phyloP scores from a whole-genome alignment of 2,888 invertebrate species.

The Rhamnusium bicolor region DNA sequence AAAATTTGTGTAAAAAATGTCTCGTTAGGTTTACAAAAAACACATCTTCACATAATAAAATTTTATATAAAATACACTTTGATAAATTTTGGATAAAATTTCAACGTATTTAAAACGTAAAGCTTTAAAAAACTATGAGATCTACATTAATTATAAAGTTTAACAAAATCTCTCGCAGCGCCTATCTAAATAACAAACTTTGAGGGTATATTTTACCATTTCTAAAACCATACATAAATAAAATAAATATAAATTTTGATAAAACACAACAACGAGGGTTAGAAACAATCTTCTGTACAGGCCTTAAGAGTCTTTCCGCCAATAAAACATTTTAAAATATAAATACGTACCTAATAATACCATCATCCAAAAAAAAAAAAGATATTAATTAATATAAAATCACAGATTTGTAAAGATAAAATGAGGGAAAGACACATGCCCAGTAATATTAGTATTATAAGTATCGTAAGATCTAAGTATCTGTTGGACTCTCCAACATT shows the following conservation, averaged over 20 bases:
- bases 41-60: slow-evolving; percentile 3
- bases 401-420: slow-evolving; percentile 49
- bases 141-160: slow-evolving; percentile 13
- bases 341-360: slow-evolving; percentile 45
- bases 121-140: slow-evolving; percentile 11
- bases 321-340: slow-evolving; percentile 29
- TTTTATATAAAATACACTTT: slow-evolving; percentile 10
- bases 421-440: slow-evolving; percentile 38
- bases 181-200: neutral
- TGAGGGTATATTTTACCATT: neutral
- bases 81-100: neutral
- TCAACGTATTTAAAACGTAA: slow-evolving; percentile 3
- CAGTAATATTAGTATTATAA: slow-evolving; percentile 18
- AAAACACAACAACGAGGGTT: slow-evolving; percentile 28
- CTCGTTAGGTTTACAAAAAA: slow-evolving; percentile 3
- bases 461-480: slow-evolving; percentile 38
- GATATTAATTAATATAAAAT: slow-evolving; percentile 45
- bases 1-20: slow-evolving; percentile 21
- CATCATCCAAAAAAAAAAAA: slow-evolving; percentile 42
- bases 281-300: slow-evolving; percentile 16
- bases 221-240: slow-evolving; percentile 31
- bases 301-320: slow-evolving; percentile 13
- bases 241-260: slow-evolving; percentile 41
- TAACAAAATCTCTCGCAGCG: slow-evolving; percentile 1
- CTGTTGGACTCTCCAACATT: slow-evolving; percentile 78